Base-by-base conservation (phyloP, 2,797 vertebrate genomes). In the Protonibea diacanthus region DNA sequence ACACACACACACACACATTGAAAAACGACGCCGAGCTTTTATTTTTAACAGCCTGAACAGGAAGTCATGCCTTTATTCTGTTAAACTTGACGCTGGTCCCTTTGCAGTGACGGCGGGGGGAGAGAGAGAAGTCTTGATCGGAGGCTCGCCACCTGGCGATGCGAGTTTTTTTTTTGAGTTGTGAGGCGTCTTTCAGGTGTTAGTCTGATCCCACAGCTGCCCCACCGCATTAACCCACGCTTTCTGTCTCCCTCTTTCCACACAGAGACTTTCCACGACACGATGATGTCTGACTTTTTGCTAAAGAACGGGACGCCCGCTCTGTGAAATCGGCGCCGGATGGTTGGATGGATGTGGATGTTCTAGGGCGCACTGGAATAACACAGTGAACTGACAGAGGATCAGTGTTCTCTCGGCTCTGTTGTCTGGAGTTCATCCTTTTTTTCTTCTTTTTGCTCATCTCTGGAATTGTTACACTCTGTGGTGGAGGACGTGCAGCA, bases 311-410 rank as follows among this genome's bases (percentile, higher is more conserved):
- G 89, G 84, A 88, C 52, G 80, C 40, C 75, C 51, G 78, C 80
- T 62, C 62, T 73, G 76, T 84, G 83, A 89, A 76, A 40, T 38
- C 71, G 44, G 74, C 71, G 45, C 81, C 78, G 79, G 82, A 56
- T 62, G 71, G 77, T 63, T 53, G 78, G 70, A 80, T 74, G 74
- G 75, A 85, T 71, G 82, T 83, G 84, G 83, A 79, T 82, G 82
- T 64, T 83, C 65, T 45, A 53, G 76, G 80, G 76, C 84, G 90
- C 84, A 62, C 76, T 78, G 91, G 92, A 91, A 90, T 88, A 86
- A 85, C 55, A 73, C 84, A 58, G 66, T 91, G 83, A 93, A 89
- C 78, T 90, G 83, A 85, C 63, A 9, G 61, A 63, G 78, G 80
- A 85, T 64, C 78, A 10, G 40, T 58, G 48, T 14, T 57, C 17